Evolutionary conservation across 1,140 invertebrate species (phyloP).

Genomic region (Bombus turneri): DNA sequence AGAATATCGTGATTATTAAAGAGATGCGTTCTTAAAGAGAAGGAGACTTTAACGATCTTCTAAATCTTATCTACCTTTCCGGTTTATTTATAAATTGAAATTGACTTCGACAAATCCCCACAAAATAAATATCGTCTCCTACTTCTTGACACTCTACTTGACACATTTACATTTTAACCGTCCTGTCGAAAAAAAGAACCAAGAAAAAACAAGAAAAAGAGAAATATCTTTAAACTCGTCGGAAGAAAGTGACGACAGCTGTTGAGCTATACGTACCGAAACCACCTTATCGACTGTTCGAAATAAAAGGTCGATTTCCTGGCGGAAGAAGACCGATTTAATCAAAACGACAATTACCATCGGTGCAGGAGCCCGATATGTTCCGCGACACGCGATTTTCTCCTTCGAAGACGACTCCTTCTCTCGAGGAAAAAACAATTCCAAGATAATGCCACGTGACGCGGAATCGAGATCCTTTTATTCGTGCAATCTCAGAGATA

Average conservation of each 20-base stretch:
- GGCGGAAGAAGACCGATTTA: constrained; percentile 12
- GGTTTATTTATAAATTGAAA: too few relatives aligned
- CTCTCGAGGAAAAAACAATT: constrained; percentile 15
- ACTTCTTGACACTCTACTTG: background rate
- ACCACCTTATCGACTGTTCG: background rate
- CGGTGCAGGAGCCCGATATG: background rate
- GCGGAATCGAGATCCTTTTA: constrained; percentile 22
- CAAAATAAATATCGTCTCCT: background rate
- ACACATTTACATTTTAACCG: too few relatives aligned
- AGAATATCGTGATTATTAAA: too few relatives aligned
- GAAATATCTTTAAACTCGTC: background rate
- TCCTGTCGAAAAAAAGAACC: background rate
- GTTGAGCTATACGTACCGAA: background rate
- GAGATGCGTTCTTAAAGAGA: too few relatives aligned
- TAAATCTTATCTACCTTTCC: too few relatives aligned
- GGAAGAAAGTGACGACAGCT: background rate
- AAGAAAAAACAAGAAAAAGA: background rate
- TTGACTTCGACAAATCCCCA: too few relatives aligned
- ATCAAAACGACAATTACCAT: constrained; percentile 38
- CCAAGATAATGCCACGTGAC: constrained; percentile 41
- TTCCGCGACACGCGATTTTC: constrained; percentile 26
- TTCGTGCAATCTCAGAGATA: constrained; percentile 43
- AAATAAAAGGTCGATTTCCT: background rate
- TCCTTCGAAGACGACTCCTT: background rate
- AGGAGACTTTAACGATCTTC: too few relatives aligned